A percentile compares a stretch with the other conserved stretches of the same genome.
Conservation (phyloP, 2,888 invertebrate species). For the Drosophila monieri region DNA sequence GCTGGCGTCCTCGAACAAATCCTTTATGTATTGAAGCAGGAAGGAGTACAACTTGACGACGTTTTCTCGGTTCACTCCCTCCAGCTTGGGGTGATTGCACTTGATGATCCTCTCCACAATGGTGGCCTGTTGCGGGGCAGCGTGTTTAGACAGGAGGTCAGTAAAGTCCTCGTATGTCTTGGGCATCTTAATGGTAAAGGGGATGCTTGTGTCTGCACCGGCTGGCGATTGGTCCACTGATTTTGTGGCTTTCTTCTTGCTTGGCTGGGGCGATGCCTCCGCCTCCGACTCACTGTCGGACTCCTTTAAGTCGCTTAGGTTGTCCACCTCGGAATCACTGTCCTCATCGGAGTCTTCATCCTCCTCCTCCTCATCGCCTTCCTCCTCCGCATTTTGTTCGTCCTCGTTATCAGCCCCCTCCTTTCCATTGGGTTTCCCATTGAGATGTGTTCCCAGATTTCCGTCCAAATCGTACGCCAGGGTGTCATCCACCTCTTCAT, state of each 20-base stretch:
- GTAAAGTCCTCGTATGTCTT: constrained; percentile 87
- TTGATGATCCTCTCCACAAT: constrained; percentile 93
- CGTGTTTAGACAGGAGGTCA: constrained; percentile 86
- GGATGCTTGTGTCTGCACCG: constrained; percentile 79
- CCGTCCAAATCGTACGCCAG: constrained; percentile 82
- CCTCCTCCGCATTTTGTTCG: constrained; percentile 54
- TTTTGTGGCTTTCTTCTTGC: constrained; percentile 16
- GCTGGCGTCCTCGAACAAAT: constrained; percentile 85
- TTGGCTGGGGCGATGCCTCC: constrained; percentile 27
- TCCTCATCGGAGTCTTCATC: constrained; percentile 57
- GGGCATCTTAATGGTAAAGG: constrained; percentile 87
- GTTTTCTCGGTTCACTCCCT: constrained; percentile 91
- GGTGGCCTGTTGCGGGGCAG: constrained; percentile 87
- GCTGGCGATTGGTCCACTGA: background rate
- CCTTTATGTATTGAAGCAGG: constrained; percentile 91
- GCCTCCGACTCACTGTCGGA: constrained; percentile 83
- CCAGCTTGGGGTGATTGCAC: constrained; percentile 93
- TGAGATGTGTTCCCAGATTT: constrained; percentile 60
- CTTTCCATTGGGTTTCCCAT: constrained; percentile 49
- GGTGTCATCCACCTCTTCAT: constrained; percentile 70
- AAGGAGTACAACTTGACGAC: constrained; percentile 90
- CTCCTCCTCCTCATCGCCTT: constrained; percentile 47
- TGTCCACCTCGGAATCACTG: constrained; percentile 82
- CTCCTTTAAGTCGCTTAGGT: constrained; percentile 81
- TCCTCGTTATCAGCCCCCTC: constrained; percentile 74